Evolutionary conservation across 2,797 vertebrate species (phyloP), one percentile per base, ranked within the genome.

Genomic region (Gastrophryne carolinensis): DNA sequence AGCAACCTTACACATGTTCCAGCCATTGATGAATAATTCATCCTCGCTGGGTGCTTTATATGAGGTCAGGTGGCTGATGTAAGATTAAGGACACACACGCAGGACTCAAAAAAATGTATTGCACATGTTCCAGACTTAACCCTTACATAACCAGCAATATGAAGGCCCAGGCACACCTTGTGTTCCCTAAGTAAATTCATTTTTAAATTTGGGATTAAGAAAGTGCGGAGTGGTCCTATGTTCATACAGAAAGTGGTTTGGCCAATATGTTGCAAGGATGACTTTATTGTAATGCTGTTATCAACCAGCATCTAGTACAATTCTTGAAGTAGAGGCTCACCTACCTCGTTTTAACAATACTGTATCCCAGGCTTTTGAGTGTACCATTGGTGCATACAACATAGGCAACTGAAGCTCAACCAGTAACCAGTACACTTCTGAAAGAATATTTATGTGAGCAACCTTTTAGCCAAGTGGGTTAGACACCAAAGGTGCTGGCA

Each of bases 1-100:
- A 44, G 66, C 66, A 69, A 3, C 50, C n/a, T 56, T 56, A 37
- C 66, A 69, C 61, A 74, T 65, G 37, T 47, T 67, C 23, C 19
- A 2, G 21, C 29, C 35, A n/a, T 17, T 15, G 19, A 32, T 75
- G 12, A 30, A 73, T 73, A 57, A 73, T 67, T 66, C 26, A 74
- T 34, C 21, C 39, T 19, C 34, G 1, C 9, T n/a, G 21, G 47
- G 26, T 44, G 15, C 13, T 9, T 44, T 57, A 67, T 58, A 67
- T 67, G 52, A 63, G 62, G 15, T n/a, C 53, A 58, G 17, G 27
- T 58, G 62, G 57, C 70, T 24, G 23, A 35, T 29, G 17, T 34
- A 15, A 65, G 39, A 57, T 21, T 66, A 44, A 50, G 53, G 52
- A 17, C 72, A 63, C 56, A 64, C 29, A 34, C 50, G 9, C 57